Evolutionary conservation across 2,888 invertebrate species (phyloP).

Genomic region (Eueremaeus valkanovi): DNA sequence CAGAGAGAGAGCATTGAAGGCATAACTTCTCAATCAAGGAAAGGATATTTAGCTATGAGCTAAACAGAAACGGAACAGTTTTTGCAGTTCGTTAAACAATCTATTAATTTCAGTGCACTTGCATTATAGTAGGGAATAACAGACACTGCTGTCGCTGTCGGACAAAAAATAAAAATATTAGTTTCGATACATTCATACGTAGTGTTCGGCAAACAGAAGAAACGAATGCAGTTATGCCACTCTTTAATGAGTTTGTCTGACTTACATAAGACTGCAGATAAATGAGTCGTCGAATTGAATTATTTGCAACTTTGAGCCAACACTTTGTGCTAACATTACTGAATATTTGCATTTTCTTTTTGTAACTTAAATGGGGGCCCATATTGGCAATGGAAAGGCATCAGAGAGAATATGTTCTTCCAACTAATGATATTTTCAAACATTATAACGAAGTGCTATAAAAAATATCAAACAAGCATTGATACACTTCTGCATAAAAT

Average conservation of each 20-base stretch:
- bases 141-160: neutral
- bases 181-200: neutral
- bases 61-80: constrained; percentile 33
- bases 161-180: constrained; percentile 9
- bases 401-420: constrained; percentile 1
- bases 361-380: constrained; percentile 13
- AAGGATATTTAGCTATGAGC: constrained; percentile 36
- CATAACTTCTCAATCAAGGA: constrained; percentile 32
- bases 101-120: constrained; percentile 31
- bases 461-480: neutral
- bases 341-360: constrained; percentile 30
- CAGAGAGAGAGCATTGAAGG: constrained; percentile 3
- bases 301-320: constrained; percentile 25
- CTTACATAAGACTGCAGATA: constrained; percentile 1
- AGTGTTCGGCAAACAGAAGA: constrained; percentile 10
- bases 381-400: constrained; percentile 12
- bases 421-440: constrained; percentile 17
- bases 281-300: constrained; percentile 10
- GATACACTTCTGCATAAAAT: neutral
- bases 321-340: constrained; percentile 35
- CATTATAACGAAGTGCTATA: neutral
- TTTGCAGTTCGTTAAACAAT: constrained; percentile 37
- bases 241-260: constrained; percentile 6
- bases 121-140: neutral
- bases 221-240: neutral